A percentile compares a stretch with the other conserved stretches of the same genome.
Evolutionary conservation across 2,888 invertebrate genomes (phyloP).

Genomic region (Nymphalis urticae): DNA sequence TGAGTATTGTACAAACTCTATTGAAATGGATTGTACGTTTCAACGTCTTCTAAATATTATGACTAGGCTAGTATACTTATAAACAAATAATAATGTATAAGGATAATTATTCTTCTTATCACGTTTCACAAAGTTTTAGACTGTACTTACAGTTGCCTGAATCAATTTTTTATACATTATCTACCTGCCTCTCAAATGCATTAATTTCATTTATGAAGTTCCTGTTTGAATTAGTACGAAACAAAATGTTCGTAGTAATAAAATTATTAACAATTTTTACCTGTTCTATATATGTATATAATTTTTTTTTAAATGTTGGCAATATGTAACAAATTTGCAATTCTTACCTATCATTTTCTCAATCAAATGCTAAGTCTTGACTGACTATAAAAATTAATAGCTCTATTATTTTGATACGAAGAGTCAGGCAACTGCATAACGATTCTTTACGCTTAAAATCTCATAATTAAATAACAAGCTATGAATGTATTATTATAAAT

Average conservation of each 20-base stretch:
- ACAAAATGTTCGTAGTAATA: no score
- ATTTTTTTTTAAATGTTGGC: no score
- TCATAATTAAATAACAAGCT: background rate
- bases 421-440: background rate
- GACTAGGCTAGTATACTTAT: slow-evolving; percentile 4
- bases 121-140: slow-evolving; percentile 6
- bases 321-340: no score
- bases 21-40: slow-evolving; percentile 1
- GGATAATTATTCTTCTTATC: slow-evolving; percentile 5
- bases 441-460: slow-evolving; percentile 3
- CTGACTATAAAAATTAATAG: no score
- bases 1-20: background rate
- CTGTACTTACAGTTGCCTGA: slow-evolving; percentile 6
- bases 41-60: slow-evolving; percentile 12
- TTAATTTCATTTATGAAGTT: no score
- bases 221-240: no score
- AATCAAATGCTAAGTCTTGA: no score
- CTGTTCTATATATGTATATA: no score
- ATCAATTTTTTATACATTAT: background rate
- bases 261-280: no score
- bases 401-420: background rate
- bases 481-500: slow-evolving; percentile 4
- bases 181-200: no score
- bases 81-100: slow-evolving; percentile 7
- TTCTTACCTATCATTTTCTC: no score